Percentiles rank a stretch among this genome's conserved stretches.
Evolutionary conservation across 2,888 invertebrate species (phyloP).

Genomic region (Tridacna gigas): DNA sequence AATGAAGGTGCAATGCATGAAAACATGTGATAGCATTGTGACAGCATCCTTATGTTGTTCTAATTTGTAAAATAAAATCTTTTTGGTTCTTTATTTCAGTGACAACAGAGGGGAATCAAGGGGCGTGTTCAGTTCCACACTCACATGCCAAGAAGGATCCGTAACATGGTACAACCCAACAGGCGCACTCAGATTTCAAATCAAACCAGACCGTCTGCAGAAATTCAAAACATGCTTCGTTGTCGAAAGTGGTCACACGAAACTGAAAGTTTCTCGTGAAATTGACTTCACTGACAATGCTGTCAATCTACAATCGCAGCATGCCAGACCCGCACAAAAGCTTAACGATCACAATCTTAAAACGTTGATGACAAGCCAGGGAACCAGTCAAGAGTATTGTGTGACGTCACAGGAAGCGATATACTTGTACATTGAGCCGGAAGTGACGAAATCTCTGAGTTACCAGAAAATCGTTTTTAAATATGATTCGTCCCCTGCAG

Average conservation of each 20-base stretch:
- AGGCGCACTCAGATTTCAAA: slow-evolving; percentile 69
- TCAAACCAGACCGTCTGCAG: slow-evolving; percentile 57
- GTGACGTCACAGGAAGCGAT: slow-evolving; percentile 60
- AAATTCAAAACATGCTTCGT: slow-evolving; percentile 67
- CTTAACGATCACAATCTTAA: slow-evolving; percentile 62
- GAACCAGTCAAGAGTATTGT: slow-evolving; percentile 69
- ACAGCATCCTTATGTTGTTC: too few relatives aligned
- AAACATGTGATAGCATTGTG: too few relatives aligned
- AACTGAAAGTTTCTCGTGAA: slow-evolving; percentile 72
- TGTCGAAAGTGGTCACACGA: slow-evolving; percentile 61
- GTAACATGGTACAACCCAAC: slow-evolving; percentile 73
- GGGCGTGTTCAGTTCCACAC: slow-evolving; percentile 65
- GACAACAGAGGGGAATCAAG: not conserved
- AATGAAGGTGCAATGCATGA: too few relatives aligned
- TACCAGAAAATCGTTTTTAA: slow-evolving; percentile 66
- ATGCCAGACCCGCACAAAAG: slow-evolving; percentile 28
- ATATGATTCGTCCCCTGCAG: slow-evolving; percentile 61
- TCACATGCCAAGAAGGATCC: slow-evolving; percentile 70
- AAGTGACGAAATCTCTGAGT: slow-evolving; percentile 58
- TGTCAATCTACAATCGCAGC: slow-evolving; percentile 42
- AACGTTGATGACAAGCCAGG: slow-evolving; percentile 58
- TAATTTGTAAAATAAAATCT: not conserved
- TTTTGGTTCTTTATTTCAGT: not conserved
- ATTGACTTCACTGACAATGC: slow-evolving; percentile 22
- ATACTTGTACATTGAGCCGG: slow-evolving; percentile 73